These are phyloP conservation scores for Oreotrochilus melanogaster DNA, from an alignment of 2,113 vertebrate species.

Conservation along the genomic window DNA sequence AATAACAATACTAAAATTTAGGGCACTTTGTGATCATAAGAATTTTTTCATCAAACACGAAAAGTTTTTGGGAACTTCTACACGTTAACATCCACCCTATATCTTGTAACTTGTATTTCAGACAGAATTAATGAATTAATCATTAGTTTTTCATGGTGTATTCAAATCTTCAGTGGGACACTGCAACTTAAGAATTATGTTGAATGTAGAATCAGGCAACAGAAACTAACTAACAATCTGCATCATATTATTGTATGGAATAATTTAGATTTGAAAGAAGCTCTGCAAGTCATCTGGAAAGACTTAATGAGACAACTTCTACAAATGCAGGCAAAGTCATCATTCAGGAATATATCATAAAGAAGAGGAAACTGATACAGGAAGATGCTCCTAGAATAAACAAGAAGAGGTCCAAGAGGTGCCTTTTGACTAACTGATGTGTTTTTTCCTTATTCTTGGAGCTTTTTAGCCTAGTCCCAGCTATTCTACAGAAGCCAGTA, in stretches of 20 bases:
- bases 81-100: background rate
- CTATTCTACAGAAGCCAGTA: rapidly evolving
- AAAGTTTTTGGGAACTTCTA: background rate
- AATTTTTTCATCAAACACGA: background rate
- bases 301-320: background rate
- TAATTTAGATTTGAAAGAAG: background rate
- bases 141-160: background rate
- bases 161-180: background rate
- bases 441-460: background rate
- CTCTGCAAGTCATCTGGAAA: background rate
- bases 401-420: background rate
- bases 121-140: constrained; percentile 3
- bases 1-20: background rate
- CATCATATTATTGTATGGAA: background rate
- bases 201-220: background rate
- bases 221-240: constrained; percentile 5
- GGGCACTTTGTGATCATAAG: background rate
- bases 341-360: background rate
- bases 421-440: background rate
- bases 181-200: background rate
- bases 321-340: background rate
- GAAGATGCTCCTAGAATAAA: background rate
- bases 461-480: background rate
- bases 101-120: background rate
- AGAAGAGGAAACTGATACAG: background rate